These are phyloP conservation scores for Pituophis catenifer DNA, from an alignment of 2,113 vertebrate species.

Conservation along the genomic window DNA sequence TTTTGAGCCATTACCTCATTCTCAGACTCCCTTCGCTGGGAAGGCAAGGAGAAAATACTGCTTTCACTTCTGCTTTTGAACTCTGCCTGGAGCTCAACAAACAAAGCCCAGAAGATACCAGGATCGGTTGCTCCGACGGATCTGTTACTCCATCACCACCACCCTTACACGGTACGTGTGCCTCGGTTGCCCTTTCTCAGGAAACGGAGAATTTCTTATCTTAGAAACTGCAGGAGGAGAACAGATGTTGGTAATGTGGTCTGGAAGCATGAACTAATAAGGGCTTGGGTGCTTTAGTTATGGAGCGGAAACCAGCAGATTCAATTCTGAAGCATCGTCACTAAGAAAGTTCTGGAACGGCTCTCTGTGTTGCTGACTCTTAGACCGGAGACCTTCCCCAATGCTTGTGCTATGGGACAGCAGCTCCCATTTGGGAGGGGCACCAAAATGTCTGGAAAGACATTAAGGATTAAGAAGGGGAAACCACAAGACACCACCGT, in stretches of 20 bases:
- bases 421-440: background rate
- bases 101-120: background rate
- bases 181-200: background rate
- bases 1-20: background rate
- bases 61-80: background rate
- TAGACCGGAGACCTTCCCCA: background rate
- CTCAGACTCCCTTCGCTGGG: background rate
- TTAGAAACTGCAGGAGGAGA: background rate
- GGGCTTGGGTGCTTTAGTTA: background rate
- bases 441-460: background rate
- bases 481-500: background rate
- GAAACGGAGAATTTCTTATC: background rate
- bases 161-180: background rate
- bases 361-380: background rate
- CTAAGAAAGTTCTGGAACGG: background rate
- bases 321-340: background rate
- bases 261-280: background rate
- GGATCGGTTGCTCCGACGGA: background rate
- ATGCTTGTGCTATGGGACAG: background rate
- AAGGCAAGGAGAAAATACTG: background rate
- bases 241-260: background rate
- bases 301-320: background rate
- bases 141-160: rapidly evolving
- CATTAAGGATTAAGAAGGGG: background rate
- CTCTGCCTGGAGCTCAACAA: background rate